phyloP scores from a whole-genome alignment of 64 coral and sea anemone species.

The Dendrophyllia cribrosa region DNA sequence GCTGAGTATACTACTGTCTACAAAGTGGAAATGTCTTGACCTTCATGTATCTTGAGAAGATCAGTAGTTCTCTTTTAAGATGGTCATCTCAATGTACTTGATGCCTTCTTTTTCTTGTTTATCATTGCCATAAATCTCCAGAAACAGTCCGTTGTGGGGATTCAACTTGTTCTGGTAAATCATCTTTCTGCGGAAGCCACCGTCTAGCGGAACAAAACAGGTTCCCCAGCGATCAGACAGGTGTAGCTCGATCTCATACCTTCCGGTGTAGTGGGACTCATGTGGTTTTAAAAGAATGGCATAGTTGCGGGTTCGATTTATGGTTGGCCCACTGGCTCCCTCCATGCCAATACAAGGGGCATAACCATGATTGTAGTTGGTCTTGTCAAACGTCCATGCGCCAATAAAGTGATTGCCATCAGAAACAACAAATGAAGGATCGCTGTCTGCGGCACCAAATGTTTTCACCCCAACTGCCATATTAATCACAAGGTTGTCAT shows the following conservation, averaged over 20 bases:
- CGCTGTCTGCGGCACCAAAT: too few relatives aligned
- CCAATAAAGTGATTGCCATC: slow-evolving; percentile 21
- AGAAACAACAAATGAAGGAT: background rate
- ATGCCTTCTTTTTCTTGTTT: slow-evolving; percentile 8
- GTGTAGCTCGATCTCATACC: slow-evolving; percentile 21
- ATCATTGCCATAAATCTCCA: slow-evolving; percentile 38
- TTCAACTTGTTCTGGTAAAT: background rate
- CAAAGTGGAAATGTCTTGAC: too few relatives aligned
- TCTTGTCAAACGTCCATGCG: background rate
- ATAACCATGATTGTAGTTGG: background rate
- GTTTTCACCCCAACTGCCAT: too few relatives aligned
- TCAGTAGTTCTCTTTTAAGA: slow-evolving; percentile 7
- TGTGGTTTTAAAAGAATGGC: background rate
- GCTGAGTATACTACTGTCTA: too few relatives aligned
- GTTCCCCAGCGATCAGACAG: slow-evolving; percentile 34
- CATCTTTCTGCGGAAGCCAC: slow-evolving; percentile 10
- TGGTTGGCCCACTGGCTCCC: background rate
- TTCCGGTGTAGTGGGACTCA: background rate
- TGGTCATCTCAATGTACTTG: slow-evolving; percentile 26
- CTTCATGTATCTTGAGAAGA: background rate
- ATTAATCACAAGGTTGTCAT: too few relatives aligned
- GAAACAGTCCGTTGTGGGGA: background rate
- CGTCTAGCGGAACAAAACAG: slow-evolving; percentile 22
- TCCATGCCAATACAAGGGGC: slow-evolving; percentile 24
- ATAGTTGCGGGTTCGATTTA: background rate